phyloP scores from a whole-genome alignment of 2,888 invertebrate genomes.

The Dorcus parallelipipedus region DNA sequence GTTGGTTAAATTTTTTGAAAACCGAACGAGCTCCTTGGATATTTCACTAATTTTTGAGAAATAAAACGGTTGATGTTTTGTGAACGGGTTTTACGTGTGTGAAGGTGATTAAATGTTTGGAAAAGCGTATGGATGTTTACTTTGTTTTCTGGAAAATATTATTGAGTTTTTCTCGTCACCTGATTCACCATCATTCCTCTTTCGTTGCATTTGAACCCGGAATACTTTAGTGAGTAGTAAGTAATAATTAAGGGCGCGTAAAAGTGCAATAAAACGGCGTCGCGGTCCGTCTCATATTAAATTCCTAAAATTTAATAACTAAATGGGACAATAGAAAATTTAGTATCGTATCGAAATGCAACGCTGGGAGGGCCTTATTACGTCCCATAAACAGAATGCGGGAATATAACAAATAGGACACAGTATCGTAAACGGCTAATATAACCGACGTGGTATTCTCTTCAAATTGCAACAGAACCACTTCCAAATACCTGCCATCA shows the following conservation, averaged over 20 bases:
- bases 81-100: no score
- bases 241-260: constrained; percentile 12
- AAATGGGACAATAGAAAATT: constrained; percentile 40
- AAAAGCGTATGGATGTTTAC: no score
- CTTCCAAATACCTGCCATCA: constrained; percentile 45
- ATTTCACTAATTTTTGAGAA: no score
- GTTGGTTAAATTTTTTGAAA: no score
- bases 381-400: constrained; percentile 35
- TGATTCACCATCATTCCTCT: no score
- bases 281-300: constrained; percentile 30
- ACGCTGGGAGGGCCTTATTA: constrained; percentile 21
- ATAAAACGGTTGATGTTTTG: no score
- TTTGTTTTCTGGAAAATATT: no score
- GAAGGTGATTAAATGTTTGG: no score
- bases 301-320: constrained; percentile 41
- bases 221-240: background rate
- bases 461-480: constrained; percentile 43
- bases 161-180: no score
- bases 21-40: no score
- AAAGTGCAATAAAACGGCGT: constrained; percentile 13
- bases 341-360: constrained; percentile 29
- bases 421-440: constrained; percentile 45
- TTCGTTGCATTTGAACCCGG: no score
- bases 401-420: constrained; percentile 45
- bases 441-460: constrained; percentile 39